These are phyloP conservation scores for Macaca fascicularis DNA, from an alignment of 2,113 vertebrate genomes.

Conservation along the genomic window DNA sequence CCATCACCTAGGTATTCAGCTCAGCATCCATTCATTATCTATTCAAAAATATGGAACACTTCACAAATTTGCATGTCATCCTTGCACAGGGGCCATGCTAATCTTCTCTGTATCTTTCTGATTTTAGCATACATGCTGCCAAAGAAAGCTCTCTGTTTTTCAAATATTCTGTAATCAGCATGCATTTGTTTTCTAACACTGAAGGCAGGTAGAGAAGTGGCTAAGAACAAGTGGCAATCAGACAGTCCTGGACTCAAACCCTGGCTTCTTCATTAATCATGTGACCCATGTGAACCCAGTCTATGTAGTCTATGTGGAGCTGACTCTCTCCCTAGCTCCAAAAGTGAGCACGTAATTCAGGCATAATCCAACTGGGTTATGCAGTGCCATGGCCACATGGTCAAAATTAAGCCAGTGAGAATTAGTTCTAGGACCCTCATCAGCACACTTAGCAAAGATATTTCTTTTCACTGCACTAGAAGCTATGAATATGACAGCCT, in stretches of 20 bases:
- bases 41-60: no score
- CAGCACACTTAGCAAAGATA: background rate
- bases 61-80: no score
- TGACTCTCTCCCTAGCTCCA: background rate
- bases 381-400: background rate
- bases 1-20: no score
- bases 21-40: no score
- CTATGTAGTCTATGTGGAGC: background rate
- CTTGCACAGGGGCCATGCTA: no score
- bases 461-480: background rate
- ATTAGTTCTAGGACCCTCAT: background rate
- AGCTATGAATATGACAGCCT: background rate
- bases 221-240: background rate
- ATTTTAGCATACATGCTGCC: no score
- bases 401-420: background rate
- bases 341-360: background rate
- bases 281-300: background rate
- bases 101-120: no score
- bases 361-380: background rate
- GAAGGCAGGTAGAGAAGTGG: background rate
- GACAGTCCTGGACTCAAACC: background rate
- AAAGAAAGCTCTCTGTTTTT: background rate
- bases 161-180: background rate
- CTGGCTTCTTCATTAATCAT: background rate
- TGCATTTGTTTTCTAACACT: background rate